Conservation (phyloP, 2,797 vertebrate species). For the Hydrophis major region DNA sequence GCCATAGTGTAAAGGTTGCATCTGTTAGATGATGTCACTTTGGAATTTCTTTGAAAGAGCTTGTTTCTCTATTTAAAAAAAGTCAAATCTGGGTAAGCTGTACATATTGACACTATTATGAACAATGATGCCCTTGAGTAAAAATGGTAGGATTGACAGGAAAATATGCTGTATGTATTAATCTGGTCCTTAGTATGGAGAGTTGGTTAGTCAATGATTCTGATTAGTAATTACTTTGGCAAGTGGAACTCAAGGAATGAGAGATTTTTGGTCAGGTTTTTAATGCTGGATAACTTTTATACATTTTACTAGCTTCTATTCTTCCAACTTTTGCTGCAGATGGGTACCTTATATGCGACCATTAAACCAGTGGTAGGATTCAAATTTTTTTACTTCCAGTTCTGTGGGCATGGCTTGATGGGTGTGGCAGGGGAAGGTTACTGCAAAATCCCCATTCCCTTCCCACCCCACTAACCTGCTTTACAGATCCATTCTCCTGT, state of each 20-base stretch:
- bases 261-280: neutral
- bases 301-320: neutral
- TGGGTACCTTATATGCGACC: neutral
- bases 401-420: too few species aligned
- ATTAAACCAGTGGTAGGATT: neutral
- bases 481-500: too few species aligned
- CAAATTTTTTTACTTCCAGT: too few species aligned
- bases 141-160: neutral
- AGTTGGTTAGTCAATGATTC: neutral
- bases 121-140: neutral
- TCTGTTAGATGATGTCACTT: slow-evolving; percentile 59
- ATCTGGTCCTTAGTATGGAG: neutral
- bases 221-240: neutral
- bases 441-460: too few species aligned
- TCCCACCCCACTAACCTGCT: too few species aligned
- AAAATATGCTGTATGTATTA: neutral
- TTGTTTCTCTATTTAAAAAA: neutral
- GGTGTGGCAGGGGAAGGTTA: too few species aligned
- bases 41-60: slow-evolving; percentile 50
- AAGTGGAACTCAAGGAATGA: neutral
- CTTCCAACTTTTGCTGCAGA: neutral
- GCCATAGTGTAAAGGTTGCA: slow-evolving; percentile 42
- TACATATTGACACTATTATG: neutral
- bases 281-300: neutral
- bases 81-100: neutral